These are phyloP conservation scores for Epinephelus coioides DNA, from an alignment of 2,797 vertebrate species.

Conservation along the genomic window DNA sequence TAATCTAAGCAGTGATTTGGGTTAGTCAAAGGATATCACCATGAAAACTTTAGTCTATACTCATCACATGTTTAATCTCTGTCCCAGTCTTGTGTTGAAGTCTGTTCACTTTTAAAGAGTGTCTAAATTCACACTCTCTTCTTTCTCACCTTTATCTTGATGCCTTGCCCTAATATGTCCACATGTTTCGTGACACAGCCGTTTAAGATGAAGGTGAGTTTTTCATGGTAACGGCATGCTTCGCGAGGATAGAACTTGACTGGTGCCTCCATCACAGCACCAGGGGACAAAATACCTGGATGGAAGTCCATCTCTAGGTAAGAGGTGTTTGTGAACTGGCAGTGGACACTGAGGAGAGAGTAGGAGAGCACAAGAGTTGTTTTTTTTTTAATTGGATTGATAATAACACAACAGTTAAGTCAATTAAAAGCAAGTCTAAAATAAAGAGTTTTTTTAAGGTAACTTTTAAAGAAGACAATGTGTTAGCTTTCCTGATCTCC, in stretches of 20 bases:
- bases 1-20: too few relatives aligned
- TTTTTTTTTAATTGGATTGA: too few relatives aligned
- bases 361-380: neutral
- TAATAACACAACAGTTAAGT: too few relatives aligned
- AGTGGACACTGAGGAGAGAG: conserved; percentile 83
- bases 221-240: conserved; percentile 83
- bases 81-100: neutral
- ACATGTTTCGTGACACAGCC: conserved; percentile 82
- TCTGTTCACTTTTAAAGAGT: neutral
- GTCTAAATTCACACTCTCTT: neutral
- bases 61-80: too few relatives aligned
- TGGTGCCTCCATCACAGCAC: conserved; percentile 81
- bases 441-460: too few relatives aligned
- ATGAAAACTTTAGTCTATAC: too few relatives aligned
- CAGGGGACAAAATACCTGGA: conserved; percentile 80
- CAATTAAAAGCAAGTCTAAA: too few relatives aligned
- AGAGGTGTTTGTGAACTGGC: conserved; percentile 84
- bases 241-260: conserved; percentile 90
- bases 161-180: conserved; percentile 89
- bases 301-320: conserved; percentile 85
- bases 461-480: too few relatives aligned
- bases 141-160: conserved; percentile 88
- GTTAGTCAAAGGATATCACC: too few relatives aligned
- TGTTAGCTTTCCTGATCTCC: too few relatives aligned
- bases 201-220: conserved; percentile 89